Percentiles rank a stretch among this genome's conserved stretches.
Conservation (phyloP, 2,888 invertebrate genomes). For the Pinctada fucata region DNA sequence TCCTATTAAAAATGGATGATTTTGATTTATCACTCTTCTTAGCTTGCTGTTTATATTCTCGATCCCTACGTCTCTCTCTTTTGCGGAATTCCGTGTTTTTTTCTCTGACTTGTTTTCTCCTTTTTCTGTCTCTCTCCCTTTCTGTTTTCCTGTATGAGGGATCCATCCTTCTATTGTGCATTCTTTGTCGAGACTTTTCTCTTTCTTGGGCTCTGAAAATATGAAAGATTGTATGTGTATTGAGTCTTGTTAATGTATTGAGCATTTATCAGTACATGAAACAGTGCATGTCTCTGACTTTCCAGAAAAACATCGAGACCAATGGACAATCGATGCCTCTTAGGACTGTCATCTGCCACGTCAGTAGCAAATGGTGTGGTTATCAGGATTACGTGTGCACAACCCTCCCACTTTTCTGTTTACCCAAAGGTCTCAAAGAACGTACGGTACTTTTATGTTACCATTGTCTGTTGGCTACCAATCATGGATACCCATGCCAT, state of each 20-base stretch:
- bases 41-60: constrained; percentile 34
- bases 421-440: no score
- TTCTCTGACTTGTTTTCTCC: constrained; percentile 41
- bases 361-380: no score
- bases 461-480: no score
- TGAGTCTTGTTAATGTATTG: background rate
- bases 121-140: constrained; percentile 46
- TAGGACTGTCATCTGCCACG: no score
- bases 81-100: constrained; percentile 35
- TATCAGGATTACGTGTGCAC: no score
- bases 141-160: constrained; percentile 49
- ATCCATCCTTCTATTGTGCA: constrained; percentile 47
- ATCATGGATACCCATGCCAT: no score
- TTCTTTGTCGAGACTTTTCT: constrained; percentile 43
- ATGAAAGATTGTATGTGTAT: background rate
- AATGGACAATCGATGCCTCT: no score
- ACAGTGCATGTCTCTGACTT: no score
- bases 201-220: constrained; percentile 48
- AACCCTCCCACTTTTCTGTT: no score
- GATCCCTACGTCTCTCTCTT: constrained; percentile 46
- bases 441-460: no score
- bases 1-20: background rate
- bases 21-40: constrained; percentile 2
- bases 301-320: no score
- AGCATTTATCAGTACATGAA: no score